Evolutionary conservation across 2,113 vertebrate genomes (phyloP).

Genomic region (Megaceryle torquata): DNA sequence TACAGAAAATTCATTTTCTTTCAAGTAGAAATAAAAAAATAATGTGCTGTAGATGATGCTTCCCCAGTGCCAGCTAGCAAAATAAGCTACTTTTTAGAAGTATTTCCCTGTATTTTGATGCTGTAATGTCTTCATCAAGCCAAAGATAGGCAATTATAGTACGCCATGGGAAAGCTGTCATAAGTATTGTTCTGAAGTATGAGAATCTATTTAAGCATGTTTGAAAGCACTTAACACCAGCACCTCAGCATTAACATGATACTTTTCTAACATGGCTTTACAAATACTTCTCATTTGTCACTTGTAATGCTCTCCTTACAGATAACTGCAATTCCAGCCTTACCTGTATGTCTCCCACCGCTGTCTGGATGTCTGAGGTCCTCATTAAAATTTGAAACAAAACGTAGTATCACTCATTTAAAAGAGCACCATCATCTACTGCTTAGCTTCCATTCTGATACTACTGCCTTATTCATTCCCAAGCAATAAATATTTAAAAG

Average conservation of each 20-base stretch:
- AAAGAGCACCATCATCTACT: not conserved
- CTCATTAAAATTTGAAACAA: not conserved
- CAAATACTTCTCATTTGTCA: not conserved
- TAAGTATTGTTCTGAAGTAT: not conserved
- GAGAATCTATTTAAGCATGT: too few species aligned
- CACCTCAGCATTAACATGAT: too few species aligned
- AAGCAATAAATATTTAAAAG: not conserved
- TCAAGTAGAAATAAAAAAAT: not conserved
- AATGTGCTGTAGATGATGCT: not conserved
- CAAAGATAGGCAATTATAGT: not conserved
- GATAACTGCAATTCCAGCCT: not conserved
- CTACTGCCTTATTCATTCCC: not conserved
- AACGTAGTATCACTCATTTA: not conserved
- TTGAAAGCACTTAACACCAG: not conserved
- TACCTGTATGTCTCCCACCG: not conserved
- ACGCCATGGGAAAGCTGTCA: not conserved
- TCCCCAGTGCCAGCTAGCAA: not conserved
- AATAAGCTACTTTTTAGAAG: not conserved
- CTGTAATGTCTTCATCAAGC: not conserved
- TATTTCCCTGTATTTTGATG: not conserved
- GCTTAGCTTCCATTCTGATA: not conserved
- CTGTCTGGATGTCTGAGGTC: fast-evolving
- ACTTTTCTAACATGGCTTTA: not conserved
- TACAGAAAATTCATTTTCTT: fast-evolving
- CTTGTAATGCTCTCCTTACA: not conserved